These are phyloP conservation scores for Anarhynchus alexandrinus DNA, from an alignment of 2,113 vertebrate species.

Conservation along the genomic window DNA sequence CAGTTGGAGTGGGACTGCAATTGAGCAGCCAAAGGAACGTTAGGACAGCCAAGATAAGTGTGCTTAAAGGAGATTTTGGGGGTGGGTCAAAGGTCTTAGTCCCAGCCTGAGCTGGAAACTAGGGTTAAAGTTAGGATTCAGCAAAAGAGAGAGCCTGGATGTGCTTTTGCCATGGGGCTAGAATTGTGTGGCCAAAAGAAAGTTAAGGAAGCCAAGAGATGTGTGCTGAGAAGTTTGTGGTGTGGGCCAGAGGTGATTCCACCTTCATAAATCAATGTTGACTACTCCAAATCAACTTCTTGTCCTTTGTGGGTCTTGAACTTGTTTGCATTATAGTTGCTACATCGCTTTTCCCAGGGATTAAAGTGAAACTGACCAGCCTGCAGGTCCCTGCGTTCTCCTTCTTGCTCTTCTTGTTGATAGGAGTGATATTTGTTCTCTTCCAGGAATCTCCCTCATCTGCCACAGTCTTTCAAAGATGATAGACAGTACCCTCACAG, in stretches of 20 bases:
- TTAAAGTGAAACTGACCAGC: background rate
- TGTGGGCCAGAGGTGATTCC: background rate
- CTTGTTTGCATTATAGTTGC: background rate
- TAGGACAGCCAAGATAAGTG: background rate
- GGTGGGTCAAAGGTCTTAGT: background rate
- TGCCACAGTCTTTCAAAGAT: background rate
- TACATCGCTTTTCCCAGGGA: background rate
- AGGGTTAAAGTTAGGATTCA: background rate
- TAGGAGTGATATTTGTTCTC: background rate
- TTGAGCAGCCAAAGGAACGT: background rate
- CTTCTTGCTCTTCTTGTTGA: background rate
- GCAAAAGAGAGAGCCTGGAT: background rate
- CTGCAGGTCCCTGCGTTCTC: background rate
- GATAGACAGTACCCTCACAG: background rate
- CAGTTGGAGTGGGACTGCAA: background rate
- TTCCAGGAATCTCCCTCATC: background rate
- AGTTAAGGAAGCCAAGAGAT: background rate
- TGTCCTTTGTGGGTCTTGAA: background rate
- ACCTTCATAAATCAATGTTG: background rate
- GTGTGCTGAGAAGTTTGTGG: background rate
- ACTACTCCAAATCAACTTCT: background rate
- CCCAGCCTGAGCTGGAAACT: background rate
- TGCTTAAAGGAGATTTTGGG: background rate
- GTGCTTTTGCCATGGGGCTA: background rate
- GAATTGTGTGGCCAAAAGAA: background rate